Conservation (phyloP, 2,888 invertebrate genomes). For the Athalia circularis region DNA sequence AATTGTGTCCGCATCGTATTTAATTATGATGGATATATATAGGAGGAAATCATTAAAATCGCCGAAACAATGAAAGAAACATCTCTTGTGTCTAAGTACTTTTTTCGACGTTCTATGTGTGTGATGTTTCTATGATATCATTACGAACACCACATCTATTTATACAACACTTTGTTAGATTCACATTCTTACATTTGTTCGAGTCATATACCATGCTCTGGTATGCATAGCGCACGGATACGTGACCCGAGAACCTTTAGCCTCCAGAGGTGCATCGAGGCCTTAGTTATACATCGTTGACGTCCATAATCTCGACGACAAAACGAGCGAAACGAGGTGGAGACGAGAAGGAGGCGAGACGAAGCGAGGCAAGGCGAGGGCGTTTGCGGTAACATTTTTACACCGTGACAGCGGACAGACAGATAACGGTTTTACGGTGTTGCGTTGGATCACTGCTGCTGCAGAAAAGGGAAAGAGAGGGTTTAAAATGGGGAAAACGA, state of each 20-base stretch:
- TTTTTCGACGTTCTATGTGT: no score
- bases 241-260: constrained; percentile 38
- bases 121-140: no score
- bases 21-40: no score
- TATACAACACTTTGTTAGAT: constrained; percentile 37
- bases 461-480: constrained; percentile 5
- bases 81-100: no score
- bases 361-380: neutral
- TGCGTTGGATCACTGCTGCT: constrained; percentile 18
- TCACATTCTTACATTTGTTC: constrained; percentile 16
- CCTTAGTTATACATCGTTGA: constrained; percentile 20
- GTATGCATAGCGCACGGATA: neutral
- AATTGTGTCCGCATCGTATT: no score
- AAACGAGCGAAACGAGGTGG: constrained; percentile 26
- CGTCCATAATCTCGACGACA: constrained; percentile 30
- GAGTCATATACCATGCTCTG: constrained; percentile 22
- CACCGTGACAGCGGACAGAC: constrained; percentile 42
- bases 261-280: constrained; percentile 33
- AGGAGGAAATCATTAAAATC: no score
- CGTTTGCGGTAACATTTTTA: constrained; percentile 37
- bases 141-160: neutral
- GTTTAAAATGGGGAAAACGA: constrained; percentile 2
- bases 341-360: neutral
- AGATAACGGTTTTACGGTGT: constrained; percentile 46
- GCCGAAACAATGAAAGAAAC: no score